A percentile compares a stretch with the other conserved stretches of the same genome.
Evolutionary conservation across 2,888 invertebrate species (phyloP).

Genomic region (Oligia strigilis): DNA sequence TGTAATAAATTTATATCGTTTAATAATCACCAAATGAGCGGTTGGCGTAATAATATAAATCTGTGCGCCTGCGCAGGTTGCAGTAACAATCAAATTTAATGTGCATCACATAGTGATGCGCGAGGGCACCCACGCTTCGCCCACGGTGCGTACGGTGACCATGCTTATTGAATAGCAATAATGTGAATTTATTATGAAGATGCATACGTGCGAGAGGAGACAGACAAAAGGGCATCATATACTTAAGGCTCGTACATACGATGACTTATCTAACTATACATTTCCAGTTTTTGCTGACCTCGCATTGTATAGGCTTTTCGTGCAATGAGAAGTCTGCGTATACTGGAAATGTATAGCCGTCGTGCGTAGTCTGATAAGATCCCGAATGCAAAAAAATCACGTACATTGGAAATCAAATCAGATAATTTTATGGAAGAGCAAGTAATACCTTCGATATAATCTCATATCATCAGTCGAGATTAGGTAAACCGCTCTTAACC

Average conservation of each 20-base stretch:
- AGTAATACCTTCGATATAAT: neutral
- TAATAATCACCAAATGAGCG: slow-evolving; percentile 73
- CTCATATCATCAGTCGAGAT: neutral
- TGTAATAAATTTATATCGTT: slow-evolving; percentile 74
- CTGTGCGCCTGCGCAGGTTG: slow-evolving; percentile 75
- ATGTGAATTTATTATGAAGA: slow-evolving; percentile 43
- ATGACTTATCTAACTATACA: too few relatives aligned
- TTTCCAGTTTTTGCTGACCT: neutral
- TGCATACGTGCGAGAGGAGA: slow-evolving; percentile 11
- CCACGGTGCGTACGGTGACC: slow-evolving; percentile 77
- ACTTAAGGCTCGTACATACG: slow-evolving; percentile 1
- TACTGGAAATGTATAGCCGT: neutral
- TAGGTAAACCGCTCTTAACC: neutral
- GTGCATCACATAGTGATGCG: slow-evolving; percentile 82
- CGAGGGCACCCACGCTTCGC: slow-evolving; percentile 84
- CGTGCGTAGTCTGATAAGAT: neutral
- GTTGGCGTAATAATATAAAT: slow-evolving; percentile 76
- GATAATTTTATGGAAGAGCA: neutral
- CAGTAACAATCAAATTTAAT: slow-evolving; percentile 85
- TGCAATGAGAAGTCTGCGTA: neutral
- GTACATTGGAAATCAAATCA: neutral
- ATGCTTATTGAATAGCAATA: slow-evolving; percentile 62
- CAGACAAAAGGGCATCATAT: slow-evolving; percentile 33
- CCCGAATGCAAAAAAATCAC: neutral
- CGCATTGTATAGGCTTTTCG: neutral